Evolutionary conservation across 1,140 invertebrate genomes (phyloP).

Genomic region (Cardiocondyla obscurior): DNA sequence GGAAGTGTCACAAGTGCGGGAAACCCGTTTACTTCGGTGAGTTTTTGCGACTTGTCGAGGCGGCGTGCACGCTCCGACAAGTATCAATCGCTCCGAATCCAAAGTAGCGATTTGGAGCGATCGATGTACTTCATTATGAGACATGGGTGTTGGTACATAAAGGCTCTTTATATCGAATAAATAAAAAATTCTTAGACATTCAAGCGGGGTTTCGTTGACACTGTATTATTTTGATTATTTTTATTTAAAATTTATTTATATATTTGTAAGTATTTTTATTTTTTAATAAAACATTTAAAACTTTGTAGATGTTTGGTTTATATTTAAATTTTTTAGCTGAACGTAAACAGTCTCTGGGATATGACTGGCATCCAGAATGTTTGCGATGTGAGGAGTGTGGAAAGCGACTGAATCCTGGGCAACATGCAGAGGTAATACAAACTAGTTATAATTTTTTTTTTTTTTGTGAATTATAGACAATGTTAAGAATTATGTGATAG

Average conservation of each 20-base stretch:
- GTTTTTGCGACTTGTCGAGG: conserved; percentile 63
- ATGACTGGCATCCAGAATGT: conserved; percentile 97
- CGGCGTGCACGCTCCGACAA: conserved; percentile 56
- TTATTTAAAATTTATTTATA: background rate
- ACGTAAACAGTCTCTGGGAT: conserved; percentile 94
- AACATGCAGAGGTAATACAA: conserved; percentile 91
- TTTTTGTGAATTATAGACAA: background rate
- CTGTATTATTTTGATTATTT: background rate
- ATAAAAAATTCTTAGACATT: background rate
- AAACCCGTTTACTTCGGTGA: conserved; percentile 94
- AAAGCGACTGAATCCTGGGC: conserved; percentile 94
- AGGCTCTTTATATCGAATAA: background rate
- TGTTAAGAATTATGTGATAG: background rate
- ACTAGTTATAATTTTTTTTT: background rate
- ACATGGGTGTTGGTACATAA: background rate
- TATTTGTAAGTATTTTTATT: background rate
- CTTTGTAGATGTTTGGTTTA: too few species aligned
- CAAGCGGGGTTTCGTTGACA: background rate
- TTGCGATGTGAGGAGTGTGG: conserved; percentile 95
- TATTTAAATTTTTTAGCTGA: conserved; percentile 87
- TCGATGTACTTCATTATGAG: background rate
- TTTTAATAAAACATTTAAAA: too few species aligned
- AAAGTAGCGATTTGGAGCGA: background rate
- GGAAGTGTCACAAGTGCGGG: conserved; percentile 94
- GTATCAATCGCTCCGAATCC: background rate